A percentile compares a stretch with the other conserved stretches of the same genome.
Evolutionary conservation across 2,888 invertebrate genomes (phyloP).

Genomic region (Cantharis rustica): DNA sequence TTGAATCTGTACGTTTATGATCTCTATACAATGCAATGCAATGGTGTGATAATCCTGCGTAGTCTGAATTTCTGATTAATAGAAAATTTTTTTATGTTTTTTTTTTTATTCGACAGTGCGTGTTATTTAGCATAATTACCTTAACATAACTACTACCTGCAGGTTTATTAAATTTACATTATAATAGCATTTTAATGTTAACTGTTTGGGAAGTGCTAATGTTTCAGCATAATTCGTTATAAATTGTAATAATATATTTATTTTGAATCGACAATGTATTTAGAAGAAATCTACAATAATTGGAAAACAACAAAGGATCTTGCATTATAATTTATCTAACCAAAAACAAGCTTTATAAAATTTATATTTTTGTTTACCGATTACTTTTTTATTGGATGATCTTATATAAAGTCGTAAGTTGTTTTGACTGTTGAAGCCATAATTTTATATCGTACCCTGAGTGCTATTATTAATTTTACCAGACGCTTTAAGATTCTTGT

Average conservation of each 20-base stretch:
- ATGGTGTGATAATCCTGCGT: no score
- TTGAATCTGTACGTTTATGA: no score
- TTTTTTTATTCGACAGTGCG: not conserved
- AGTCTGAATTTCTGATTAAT: no score
- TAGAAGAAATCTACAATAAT: not conserved
- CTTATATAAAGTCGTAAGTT: not conserved
- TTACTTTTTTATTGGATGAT: not conserved
- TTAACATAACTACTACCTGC: not conserved
- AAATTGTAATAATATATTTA: not conserved
- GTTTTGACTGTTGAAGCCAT: not conserved
- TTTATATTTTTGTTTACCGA: not conserved
- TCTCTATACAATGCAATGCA: no score
- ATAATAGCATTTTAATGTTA: not conserved
- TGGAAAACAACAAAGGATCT: not conserved
- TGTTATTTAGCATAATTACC: not conserved
- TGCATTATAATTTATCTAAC: not conserved
- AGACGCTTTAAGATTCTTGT: slow-evolving; percentile 18
- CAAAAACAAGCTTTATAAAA: not conserved
- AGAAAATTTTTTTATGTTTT: not conserved
- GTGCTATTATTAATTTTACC: slow-evolving; percentile 18
- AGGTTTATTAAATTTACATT: not conserved
- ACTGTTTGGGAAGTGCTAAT: not conserved
- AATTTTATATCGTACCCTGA: slow-evolving; percentile 6
- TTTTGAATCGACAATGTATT: not conserved
- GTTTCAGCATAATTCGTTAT: not conserved